A percentile compares a stretch with the other conserved stretches of the same genome.
phyloP scores from a whole-genome alignment of 2,113 vertebrate genomes.

The Ammodytes marinus region DNA sequence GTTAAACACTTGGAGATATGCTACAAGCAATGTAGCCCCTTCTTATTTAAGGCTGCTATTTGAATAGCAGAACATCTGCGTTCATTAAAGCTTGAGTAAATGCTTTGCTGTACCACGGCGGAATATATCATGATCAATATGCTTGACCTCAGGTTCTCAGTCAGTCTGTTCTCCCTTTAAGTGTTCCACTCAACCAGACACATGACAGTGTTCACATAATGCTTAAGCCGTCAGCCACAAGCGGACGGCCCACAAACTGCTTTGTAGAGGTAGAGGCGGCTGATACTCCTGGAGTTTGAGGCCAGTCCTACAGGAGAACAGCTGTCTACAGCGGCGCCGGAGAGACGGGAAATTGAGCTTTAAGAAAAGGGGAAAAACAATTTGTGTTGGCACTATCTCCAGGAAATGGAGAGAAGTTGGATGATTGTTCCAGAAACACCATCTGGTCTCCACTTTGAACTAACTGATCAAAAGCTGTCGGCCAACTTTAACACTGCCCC shows the following conservation, averaged over 20 bases:
- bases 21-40: neutral
- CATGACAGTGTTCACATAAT: slow-evolving; percentile 58
- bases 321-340: slow-evolving; percentile 77
- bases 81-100: slow-evolving; percentile 40
- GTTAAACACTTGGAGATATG: slow-evolving; percentile 30
- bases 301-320: slow-evolving; percentile 76
- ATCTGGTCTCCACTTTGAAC: slow-evolving; percentile 87
- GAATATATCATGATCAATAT: slow-evolving; percentile 62
- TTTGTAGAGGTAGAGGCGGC: slow-evolving; percentile 37
- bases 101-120: slow-evolving; percentile 1
- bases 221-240: slow-evolving; percentile 47
- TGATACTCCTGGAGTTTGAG: slow-evolving; percentile 61
- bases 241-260: slow-evolving; percentile 44
- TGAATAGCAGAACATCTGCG: slow-evolving; percentile 61
- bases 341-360: slow-evolving; percentile 79
- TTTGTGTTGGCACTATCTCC: slow-evolving; percentile 69
- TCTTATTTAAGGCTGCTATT: neutral
- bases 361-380: slow-evolving; percentile 76
- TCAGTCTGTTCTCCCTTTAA: slow-evolving; percentile 53
- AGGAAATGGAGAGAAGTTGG: slow-evolving; percentile 76
- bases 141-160: slow-evolving; percentile 54
- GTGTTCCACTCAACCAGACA: slow-evolving; percentile 49
- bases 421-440: slow-evolving; percentile 83
- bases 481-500: slow-evolving; percentile 59
- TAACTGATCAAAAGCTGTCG: slow-evolving; percentile 84